Conservation (phyloP, 2,888 invertebrate genomes). For the Lutraria lutraria region DNA sequence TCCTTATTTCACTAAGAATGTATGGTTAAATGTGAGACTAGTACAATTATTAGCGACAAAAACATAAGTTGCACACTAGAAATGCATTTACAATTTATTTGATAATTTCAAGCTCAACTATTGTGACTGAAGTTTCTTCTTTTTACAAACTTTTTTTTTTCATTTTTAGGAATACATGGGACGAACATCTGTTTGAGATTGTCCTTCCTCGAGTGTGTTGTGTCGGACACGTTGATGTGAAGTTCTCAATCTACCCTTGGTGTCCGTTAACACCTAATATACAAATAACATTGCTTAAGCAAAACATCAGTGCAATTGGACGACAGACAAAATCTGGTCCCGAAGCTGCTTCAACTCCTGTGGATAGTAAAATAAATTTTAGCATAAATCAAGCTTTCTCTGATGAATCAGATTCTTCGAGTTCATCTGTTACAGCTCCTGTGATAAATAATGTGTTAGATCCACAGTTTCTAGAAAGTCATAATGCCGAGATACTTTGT, state of each 20-base stretch:
- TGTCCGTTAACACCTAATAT: slow-evolving; percentile 93
- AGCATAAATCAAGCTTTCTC: slow-evolving; percentile 52
- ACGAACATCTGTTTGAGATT: slow-evolving; percentile 96
- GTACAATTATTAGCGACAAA: too few relatives aligned
- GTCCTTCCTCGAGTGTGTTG: slow-evolving; percentile 92
- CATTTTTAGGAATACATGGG: slow-evolving; percentile 92
- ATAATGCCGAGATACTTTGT: slow-evolving; percentile 96
- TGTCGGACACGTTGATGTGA: slow-evolving; percentile 96
- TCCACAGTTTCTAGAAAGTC: slow-evolving; percentile 92
- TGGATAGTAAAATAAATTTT: slow-evolving; percentile 75
- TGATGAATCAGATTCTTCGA: slow-evolving; percentile 52
- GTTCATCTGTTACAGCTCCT: slow-evolving; percentile 46
- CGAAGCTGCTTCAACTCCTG: slow-evolving; percentile 57
- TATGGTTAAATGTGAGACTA: too few relatives aligned
- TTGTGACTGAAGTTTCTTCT: too few relatives aligned
- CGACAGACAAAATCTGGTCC: slow-evolving; percentile 85
- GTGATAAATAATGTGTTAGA: slow-evolving; percentile 78
- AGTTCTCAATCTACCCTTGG: slow-evolving; percentile 93
- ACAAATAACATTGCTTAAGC: slow-evolving; percentile 91
- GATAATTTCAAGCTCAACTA: too few relatives aligned
- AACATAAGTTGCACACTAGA: too few relatives aligned
- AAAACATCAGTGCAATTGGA: slow-evolving; percentile 89
- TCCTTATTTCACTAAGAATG: too few relatives aligned
- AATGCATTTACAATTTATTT: too few relatives aligned
- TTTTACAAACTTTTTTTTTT: not conserved